Percentiles rank a stretch among this genome's conserved stretches.
Conservation (phyloP, 2,888 invertebrate genomes). For the Eupelmus urozonus region DNA sequence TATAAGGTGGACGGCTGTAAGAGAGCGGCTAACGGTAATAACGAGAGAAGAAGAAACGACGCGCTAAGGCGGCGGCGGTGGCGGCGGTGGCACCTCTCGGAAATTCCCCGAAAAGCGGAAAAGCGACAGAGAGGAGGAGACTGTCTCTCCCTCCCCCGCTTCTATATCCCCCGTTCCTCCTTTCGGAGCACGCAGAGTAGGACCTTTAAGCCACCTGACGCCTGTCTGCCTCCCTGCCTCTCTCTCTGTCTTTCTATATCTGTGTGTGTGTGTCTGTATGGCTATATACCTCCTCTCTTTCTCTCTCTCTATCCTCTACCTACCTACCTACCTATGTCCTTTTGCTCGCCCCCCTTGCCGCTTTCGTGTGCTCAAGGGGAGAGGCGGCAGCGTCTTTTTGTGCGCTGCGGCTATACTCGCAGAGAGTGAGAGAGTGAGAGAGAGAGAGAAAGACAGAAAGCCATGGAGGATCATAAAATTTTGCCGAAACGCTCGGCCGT, state of each 20-base stretch:
- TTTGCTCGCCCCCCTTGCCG: too few species aligned
- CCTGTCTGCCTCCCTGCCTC: background rate
- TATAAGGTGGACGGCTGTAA: background rate
- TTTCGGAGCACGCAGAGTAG: too few species aligned
- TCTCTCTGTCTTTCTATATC: background rate
- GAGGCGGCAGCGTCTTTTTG: background rate
- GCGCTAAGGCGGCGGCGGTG: background rate
- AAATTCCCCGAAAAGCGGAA: conserved; percentile 51
- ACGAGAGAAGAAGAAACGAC: conserved; percentile 49
- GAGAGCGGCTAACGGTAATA: conserved; percentile 40
- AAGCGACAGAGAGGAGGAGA: conserved; percentile 17
- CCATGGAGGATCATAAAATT: background rate
- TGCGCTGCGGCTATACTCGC: background rate
- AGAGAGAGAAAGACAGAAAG: background rate
- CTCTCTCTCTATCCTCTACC: too few species aligned
- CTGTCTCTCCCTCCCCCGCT: background rate
- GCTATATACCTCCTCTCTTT: background rate
- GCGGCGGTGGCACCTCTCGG: background rate
- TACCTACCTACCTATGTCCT: too few species aligned
- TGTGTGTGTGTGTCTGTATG: background rate
- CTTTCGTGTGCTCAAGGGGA: background rate
- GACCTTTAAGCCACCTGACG: background rate
- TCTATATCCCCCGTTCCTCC: background rate
- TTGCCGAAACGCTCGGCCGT: background rate
- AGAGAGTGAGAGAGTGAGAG: background rate